phyloP scores from a whole-genome alignment of 2,888 invertebrate genomes.

The Seira sanloemensis region DNA sequence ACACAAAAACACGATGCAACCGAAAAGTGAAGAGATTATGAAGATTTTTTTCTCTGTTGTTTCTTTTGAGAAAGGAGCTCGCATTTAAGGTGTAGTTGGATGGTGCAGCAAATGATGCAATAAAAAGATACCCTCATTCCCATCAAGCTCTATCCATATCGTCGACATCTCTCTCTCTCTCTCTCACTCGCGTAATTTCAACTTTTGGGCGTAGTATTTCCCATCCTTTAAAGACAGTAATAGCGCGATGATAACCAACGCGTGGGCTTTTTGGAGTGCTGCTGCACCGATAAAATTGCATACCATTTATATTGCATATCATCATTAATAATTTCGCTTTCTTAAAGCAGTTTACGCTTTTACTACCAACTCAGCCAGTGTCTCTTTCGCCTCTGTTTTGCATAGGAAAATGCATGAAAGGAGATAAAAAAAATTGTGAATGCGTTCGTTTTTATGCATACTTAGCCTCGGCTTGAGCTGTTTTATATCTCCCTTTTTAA shows the following conservation, averaged over 20 bases:
- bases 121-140: slow-evolving; percentile 34
- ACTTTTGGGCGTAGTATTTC: slow-evolving; percentile 10
- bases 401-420: neutral
- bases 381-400: neutral
- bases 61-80: neutral
- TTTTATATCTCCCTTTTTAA: neutral
- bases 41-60: too few species aligned
- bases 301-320: neutral
- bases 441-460: neutral
- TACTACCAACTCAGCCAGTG: neutral
- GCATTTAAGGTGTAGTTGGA: slow-evolving; percentile 11
- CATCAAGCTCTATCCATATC: slow-evolving; percentile 14
- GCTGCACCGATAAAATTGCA: slow-evolving; percentile 8
- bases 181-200: neutral
- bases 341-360: neutral
- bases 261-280: neutral
- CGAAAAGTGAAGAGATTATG: too few species aligned
- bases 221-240: neutral
- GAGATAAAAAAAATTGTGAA: neutral
- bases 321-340: slow-evolving; percentile 44
- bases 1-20: slow-evolving; percentile 15
- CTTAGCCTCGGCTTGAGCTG: neutral
- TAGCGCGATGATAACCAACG: neutral
- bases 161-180: slow-evolving; percentile 19
- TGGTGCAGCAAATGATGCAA: slow-evolving; percentile 46